These are phyloP conservation scores for Cryptomyrus ogoouensis DNA, from an alignment of 2,113 vertebrate genomes.

Conservation along the genomic window DNA sequence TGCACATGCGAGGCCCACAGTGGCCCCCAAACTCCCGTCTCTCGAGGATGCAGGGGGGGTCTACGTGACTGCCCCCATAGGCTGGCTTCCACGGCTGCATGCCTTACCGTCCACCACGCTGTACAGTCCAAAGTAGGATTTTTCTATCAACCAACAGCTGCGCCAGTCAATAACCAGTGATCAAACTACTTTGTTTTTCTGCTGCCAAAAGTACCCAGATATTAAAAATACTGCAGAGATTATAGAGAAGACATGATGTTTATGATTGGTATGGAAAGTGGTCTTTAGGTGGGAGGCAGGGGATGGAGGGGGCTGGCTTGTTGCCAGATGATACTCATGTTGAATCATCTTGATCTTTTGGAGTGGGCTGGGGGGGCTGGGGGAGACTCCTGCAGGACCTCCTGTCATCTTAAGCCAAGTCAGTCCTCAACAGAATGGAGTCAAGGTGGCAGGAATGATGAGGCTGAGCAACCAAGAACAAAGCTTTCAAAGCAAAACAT, in stretches of 20 bases:
- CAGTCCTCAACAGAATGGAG: neutral
- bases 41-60: neutral
- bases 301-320: neutral
- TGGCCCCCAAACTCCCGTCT: neutral
- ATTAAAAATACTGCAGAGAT: neutral
- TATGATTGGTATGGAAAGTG: neutral
- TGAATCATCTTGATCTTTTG: neutral
- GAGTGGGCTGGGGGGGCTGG: neutral
- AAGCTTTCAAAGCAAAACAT: neutral
- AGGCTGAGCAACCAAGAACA: neutral
- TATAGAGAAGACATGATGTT: neutral
- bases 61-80: neutral
- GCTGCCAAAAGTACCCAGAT: neutral
- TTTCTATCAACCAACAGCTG: neutral
- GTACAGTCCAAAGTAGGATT: neutral
- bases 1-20: neutral
- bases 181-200: neutral
- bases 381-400: neutral
- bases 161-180: neutral
- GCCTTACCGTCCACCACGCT: neutral
- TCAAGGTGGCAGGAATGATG: neutral
- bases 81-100: neutral
- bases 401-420: neutral
- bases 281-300: neutral
- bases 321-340: neutral